Percentiles rank a stretch among this genome's conserved stretches.
These are phyloP conservation scores for Theonella swinhoei DNA, from an alignment of 37 sponge, comb jelly and placozoan species.

Conservation along the genomic window DNA sequence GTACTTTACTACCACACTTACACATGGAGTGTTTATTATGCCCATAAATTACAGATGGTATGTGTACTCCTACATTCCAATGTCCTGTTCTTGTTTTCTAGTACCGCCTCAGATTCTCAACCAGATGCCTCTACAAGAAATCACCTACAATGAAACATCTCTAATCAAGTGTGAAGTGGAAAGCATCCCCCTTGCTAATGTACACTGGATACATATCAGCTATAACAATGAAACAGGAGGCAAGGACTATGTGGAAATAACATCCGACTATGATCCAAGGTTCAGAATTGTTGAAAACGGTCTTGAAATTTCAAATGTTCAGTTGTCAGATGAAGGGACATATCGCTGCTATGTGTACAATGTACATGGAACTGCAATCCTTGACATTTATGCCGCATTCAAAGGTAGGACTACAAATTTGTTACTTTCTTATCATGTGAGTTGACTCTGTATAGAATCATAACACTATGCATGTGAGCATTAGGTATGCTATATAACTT, in stretches of 20 bases:
- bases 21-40: too few species aligned
- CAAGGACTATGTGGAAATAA: not conserved
- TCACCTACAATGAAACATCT: not conserved
- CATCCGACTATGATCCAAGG: not conserved
- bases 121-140: constrained; percentile 1
- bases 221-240: not conserved
- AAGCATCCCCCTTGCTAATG: not conserved
- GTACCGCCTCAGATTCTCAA: not conserved
- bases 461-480: too few species aligned
- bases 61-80: too few species aligned
- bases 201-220: not conserved
- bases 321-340: constrained; percentile 1
- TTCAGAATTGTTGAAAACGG: not conserved
- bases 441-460: too few species aligned
- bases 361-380: not conserved
- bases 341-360: not conserved
- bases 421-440: too few species aligned
- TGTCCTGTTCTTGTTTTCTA: not conserved
- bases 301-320: constrained; percentile 3
- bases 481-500: too few species aligned
- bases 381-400: constrained; percentile 3
- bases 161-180: not conserved
- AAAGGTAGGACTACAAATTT: too few species aligned
- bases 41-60: too few species aligned
- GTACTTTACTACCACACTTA: too few species aligned